phyloP scores from a whole-genome alignment of 2,797 vertebrate species.

The Gila robusta region DNA sequence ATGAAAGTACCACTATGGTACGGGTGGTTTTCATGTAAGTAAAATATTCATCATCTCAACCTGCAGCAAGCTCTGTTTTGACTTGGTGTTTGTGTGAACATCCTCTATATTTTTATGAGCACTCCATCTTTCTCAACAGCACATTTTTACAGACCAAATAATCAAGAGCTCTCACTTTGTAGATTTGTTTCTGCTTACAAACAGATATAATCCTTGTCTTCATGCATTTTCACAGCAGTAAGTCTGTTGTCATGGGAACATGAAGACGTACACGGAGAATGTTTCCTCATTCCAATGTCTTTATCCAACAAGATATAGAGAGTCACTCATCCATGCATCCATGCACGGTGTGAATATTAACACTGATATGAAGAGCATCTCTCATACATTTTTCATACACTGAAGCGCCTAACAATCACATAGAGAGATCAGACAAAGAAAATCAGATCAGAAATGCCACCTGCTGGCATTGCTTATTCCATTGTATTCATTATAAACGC shows the following conservation, averaged over 20 bases:
- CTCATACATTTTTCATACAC: slow-evolving; percentile 26
- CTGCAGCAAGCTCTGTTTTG: slow-evolving; percentile 27
- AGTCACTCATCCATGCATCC: slow-evolving; percentile 27
- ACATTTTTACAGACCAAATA: neutral
- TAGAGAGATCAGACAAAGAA: neutral
- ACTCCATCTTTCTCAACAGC: neutral
- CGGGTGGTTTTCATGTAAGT: neutral
- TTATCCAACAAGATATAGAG: slow-evolving; percentile 46
- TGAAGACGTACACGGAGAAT: slow-evolving; percentile 64
- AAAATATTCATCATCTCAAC: slow-evolving; percentile 31
- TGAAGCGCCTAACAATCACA: slow-evolving; percentile 7
- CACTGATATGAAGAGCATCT: slow-evolving; percentile 4
- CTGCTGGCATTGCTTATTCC: neutral
- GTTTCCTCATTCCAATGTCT: slow-evolving; percentile 44
- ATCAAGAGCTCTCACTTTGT: neutral
- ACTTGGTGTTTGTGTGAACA: neutral
- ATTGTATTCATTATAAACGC: neutral
- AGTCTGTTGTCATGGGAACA: slow-evolving; percentile 73
- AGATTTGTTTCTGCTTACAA: slow-evolving; percentile 33
- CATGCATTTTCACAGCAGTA: slow-evolving; percentile 51
- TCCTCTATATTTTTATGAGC: neutral
- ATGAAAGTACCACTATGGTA: neutral
- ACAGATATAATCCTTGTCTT: slow-evolving; percentile 46
- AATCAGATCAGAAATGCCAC: neutral
- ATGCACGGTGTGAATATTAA: slow-evolving; percentile 21